These are phyloP conservation scores for Drosophila azteca DNA, from an alignment of 1,140 invertebrate genomes.

Conservation along the genomic window DNA sequence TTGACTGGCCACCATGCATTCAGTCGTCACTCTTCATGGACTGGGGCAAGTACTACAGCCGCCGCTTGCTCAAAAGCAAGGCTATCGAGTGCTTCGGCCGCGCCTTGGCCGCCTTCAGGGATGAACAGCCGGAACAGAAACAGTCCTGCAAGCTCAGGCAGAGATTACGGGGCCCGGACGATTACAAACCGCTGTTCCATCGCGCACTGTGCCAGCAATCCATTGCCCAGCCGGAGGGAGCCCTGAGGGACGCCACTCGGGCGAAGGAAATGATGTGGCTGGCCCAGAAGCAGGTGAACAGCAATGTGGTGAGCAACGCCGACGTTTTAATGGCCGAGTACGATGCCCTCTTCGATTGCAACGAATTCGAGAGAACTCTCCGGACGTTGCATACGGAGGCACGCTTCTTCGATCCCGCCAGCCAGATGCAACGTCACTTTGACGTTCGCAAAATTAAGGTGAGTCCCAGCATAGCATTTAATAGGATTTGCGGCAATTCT, in stretches of 20 bases:
- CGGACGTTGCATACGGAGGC: constrained; percentile 17
- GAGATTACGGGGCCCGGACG: background rate
- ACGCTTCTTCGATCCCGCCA: background rate
- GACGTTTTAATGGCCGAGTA: constrained; percentile 15
- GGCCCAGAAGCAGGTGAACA: background rate
- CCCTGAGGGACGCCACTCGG: constrained; percentile 17
- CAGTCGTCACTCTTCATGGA: constrained; percentile 44
- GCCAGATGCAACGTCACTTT: constrained; percentile 5
- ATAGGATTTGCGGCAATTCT: no score
- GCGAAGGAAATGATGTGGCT: constrained; percentile 22
- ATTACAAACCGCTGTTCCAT: constrained; percentile 5
- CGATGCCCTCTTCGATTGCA: constrained; percentile 41
- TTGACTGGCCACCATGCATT: constrained; percentile 40
- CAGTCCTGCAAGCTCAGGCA: background rate
- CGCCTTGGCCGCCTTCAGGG: constrained; percentile 25
- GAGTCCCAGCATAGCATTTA: background rate
- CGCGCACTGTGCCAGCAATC: constrained; percentile 11
- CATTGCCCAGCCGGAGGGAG: constrained; percentile 30
- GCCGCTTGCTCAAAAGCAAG: constrained; percentile 4
- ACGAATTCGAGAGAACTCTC: constrained; percentile 50
- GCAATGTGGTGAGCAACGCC: background rate
- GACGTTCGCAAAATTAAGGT: constrained; percentile 6
- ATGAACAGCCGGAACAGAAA: background rate
- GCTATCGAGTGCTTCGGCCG: constrained; percentile 21
- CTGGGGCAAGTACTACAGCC: constrained; percentile 50